A percentile compares a stretch with the other conserved stretches of the same genome.
Evolutionary conservation across 2,888 invertebrate species (phyloP).

Genomic region (Dasypogon diadema): DNA sequence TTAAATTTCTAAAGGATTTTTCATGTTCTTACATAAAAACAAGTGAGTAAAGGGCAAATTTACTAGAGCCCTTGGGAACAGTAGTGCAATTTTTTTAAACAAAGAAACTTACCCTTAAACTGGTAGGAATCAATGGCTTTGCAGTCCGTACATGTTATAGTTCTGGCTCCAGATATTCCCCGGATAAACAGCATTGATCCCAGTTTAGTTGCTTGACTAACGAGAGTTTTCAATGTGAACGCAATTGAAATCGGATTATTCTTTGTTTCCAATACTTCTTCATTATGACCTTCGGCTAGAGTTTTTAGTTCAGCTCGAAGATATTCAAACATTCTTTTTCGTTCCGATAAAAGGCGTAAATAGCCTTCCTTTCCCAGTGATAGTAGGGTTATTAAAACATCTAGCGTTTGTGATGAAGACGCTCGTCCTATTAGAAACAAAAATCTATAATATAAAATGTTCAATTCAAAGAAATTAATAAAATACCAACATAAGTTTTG

Average conservation of each 20-base stretch:
- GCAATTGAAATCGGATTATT: conserved; percentile 80
- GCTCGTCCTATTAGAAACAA: conserved; percentile 72
- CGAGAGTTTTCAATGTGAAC: conserved; percentile 68
- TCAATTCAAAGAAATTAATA: neutral
- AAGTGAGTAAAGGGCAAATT: no score
- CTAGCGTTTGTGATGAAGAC: conserved; percentile 77
- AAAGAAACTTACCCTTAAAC: conserved; percentile 72
- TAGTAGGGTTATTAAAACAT: conserved; percentile 81
- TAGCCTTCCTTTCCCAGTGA: conserved; percentile 78
- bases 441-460: conserved; percentile 61
- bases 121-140: conserved; percentile 71
- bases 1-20: no score
- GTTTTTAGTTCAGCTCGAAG: conserved; percentile 71
- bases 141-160: conserved; percentile 71
- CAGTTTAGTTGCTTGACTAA: conserved; percentile 66
- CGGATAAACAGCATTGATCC: conserved; percentile 81
- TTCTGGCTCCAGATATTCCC: conserved; percentile 80
- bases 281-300: conserved; percentile 72
- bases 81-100: conserved; percentile 80
- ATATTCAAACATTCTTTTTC: conserved; percentile 74
- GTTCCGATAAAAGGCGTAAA: conserved; percentile 72
- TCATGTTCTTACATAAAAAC: no score
- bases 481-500: conserved; percentile 75
- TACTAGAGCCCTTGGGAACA: conserved; percentile 71
- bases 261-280: conserved; percentile 73